phyloP scores from a whole-genome alignment of 1,140 invertebrate genomes.

The Prorops nasuta region DNA sequence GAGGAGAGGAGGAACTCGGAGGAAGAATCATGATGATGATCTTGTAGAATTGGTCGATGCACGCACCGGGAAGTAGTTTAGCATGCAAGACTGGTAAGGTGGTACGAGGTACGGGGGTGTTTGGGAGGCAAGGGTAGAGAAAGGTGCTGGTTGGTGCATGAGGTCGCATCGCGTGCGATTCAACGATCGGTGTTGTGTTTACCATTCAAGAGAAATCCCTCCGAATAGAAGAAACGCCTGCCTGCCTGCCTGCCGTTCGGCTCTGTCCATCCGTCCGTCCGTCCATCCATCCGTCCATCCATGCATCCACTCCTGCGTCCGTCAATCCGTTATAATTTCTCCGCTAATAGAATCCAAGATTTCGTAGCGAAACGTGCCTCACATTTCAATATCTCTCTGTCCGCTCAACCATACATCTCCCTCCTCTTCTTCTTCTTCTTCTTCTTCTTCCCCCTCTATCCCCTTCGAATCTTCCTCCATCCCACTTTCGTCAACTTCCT shows the following conservation, averaged over 20 bases:
- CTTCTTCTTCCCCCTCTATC: not conserved
- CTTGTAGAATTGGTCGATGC: not conserved
- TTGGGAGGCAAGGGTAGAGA: no score
- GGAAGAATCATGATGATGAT: no score
- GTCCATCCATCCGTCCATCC: constrained; percentile 22
- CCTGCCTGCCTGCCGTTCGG: no score
- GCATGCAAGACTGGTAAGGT: constrained; percentile 35
- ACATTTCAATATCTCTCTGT: constrained; percentile 36
- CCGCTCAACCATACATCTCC: no score
- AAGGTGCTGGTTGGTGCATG: no score
- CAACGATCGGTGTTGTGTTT: no score
- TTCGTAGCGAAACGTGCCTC: constrained; percentile 46
- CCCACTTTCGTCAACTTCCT: not conserved
- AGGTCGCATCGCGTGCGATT: constrained; percentile 16
- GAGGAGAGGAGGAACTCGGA: no score
- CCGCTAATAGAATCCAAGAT: constrained; percentile 56
- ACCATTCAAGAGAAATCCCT: constrained; percentile 54
- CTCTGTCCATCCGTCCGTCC: constrained; percentile 16
- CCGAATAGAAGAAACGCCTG: constrained; percentile 27
- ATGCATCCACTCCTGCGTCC: constrained; percentile 31
- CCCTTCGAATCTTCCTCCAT: not conserved
- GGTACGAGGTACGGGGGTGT: constrained; percentile 4
- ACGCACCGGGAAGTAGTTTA: constrained; percentile 50
- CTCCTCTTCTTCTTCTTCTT: constrained; percentile 10
- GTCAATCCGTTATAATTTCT: constrained; percentile 57